Evolutionary conservation across 2,797 vertebrate species (phyloP).

Genomic region (Brachyalestes nurse): DNA sequence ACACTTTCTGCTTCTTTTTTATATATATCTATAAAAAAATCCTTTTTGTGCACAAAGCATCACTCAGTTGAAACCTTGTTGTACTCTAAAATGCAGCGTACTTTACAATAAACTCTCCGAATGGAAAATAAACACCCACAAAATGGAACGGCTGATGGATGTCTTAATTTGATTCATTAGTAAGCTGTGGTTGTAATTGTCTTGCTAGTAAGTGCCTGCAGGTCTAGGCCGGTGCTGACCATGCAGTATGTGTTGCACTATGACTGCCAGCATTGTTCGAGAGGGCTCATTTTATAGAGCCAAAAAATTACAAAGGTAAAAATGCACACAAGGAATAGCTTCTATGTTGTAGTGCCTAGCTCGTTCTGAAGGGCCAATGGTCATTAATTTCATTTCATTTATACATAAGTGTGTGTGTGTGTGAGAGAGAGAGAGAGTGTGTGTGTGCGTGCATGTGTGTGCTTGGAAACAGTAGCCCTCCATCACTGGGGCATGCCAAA

Average conservation of each 20-base stretch:
- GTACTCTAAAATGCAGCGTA: constrained; percentile 64
- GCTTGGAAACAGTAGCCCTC: not conserved
- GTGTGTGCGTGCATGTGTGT: not conserved
- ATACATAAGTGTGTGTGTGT: not conserved
- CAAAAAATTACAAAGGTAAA: not conserved
- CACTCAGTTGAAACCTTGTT: constrained; percentile 48
- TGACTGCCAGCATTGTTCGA: not conserved
- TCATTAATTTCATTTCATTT: too few relatives aligned
- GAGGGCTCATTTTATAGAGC: not conserved
- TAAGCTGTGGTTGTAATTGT: constrained; percentile 2
- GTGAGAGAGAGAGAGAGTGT: too few relatives aligned
- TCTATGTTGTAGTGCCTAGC: not conserved
- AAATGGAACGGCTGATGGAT: constrained; percentile 27
- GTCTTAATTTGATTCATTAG: constrained; percentile 30
- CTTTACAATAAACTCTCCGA: constrained; percentile 58
- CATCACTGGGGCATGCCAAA: not conserved
- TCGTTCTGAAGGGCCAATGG: not conserved
- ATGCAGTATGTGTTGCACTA: not conserved
- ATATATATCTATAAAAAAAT: not conserved
- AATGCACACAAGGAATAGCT: not conserved
- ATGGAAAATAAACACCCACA: constrained; percentile 72
- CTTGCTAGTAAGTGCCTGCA: not conserved
- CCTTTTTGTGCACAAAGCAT: constrained; percentile 53
- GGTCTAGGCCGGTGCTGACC: not conserved
- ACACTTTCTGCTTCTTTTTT: constrained; percentile 39